phyloP scores from a whole-genome alignment of 1,140 invertebrate genomes.

The Pseudoatta argentina region DNA sequence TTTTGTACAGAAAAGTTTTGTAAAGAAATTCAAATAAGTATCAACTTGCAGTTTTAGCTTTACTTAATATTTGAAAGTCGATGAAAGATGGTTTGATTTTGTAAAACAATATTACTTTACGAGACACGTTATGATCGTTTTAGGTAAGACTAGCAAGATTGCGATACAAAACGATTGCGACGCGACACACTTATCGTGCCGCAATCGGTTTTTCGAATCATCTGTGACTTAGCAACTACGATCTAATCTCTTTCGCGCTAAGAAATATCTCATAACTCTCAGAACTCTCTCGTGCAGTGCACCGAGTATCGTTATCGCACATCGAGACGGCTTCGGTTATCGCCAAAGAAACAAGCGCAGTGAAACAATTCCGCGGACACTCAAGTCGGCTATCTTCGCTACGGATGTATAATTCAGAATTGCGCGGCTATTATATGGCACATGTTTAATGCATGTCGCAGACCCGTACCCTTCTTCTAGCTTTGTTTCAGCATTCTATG shows the following conservation, averaged over 20 bases:
- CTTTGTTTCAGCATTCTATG: slow-evolving; percentile 80
- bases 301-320: slow-evolving; percentile 58
- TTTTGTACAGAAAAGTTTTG: neutral
- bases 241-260: slow-evolving; percentile 58
- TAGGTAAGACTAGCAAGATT: neutral
- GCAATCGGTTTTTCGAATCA: slow-evolving; percentile 16
- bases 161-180: neutral
- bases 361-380: slow-evolving; percentile 77
- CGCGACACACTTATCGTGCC: neutral
- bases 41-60: neutral
- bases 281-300: slow-evolving; percentile 8
- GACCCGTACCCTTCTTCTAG: slow-evolving; percentile 62
- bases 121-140: slow-evolving; percentile 5
- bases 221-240: slow-evolving; percentile 45
- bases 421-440: slow-evolving; percentile 78
- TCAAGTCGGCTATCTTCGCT: slow-evolving; percentile 74
- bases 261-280: slow-evolving; percentile 8
- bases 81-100: neutral
- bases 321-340: slow-evolving; percentile 72
- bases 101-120: slow-evolving; percentile 9
- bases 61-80: neutral
- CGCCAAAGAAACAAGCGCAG: slow-evolving; percentile 75
- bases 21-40: neutral
- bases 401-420: slow-evolving; percentile 85
- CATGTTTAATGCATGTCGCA: slow-evolving; percentile 84